Percentiles rank a stretch among this genome's conserved stretches.
These are phyloP conservation scores for Pungitius pungitius DNA, from an alignment of 2,113 vertebrate genomes.

Conservation along the genomic window DNA sequence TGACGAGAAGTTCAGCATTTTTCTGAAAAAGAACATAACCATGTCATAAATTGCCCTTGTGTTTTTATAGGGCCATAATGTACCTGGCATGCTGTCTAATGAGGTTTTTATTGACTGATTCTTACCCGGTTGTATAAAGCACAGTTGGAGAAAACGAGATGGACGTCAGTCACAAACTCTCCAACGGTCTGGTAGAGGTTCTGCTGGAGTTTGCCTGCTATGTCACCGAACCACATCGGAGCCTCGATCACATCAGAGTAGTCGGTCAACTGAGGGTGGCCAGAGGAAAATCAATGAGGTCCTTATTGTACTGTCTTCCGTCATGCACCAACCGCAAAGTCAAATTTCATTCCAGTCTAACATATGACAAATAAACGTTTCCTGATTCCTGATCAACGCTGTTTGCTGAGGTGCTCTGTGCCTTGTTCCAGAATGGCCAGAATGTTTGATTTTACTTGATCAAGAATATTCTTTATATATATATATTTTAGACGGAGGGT, in stretches of 20 bases:
- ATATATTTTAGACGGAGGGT: no score
- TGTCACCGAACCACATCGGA: constrained; percentile 69
- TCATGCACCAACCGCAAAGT: no score
- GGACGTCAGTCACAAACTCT: constrained; percentile 69
- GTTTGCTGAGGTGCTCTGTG: neutral
- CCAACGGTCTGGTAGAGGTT: constrained; percentile 56
- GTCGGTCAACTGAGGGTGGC: constrained; percentile 35
- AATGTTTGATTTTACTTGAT: no score
- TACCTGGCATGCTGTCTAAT: neutral
- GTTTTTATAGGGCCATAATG: neutral
- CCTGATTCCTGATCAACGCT: neutral
- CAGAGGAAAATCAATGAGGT: neutral
- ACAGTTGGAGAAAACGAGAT: constrained; percentile 75
- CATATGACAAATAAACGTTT: no score
- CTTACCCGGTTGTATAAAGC: constrained; percentile 66
- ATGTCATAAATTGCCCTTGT: neutral
- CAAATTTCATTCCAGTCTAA: no score
- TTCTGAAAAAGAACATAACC: constrained; percentile 58
- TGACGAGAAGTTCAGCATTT: constrained; percentile 27
- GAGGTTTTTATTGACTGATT: neutral
- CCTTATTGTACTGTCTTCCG: no score
- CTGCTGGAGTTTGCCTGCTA: constrained; percentile 62
- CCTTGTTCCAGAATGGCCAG: no score
- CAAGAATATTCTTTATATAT: no score
- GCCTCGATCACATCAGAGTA: constrained; percentile 44